Evolutionary conservation across 2,797 vertebrate species (phyloP).

Genomic region (Chrysocyon brachyurus): DNA sequence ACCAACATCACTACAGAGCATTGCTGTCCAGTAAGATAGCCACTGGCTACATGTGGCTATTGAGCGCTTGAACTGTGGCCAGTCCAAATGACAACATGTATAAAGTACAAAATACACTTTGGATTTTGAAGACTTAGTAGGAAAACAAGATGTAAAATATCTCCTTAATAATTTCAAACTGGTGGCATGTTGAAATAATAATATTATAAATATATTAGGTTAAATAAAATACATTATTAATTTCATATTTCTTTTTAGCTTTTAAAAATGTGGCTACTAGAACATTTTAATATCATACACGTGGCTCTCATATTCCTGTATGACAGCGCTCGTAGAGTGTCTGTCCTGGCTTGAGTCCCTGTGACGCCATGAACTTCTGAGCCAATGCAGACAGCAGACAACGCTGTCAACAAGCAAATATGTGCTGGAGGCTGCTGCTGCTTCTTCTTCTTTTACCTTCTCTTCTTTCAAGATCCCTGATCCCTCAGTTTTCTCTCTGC

Average conservation of each 20-base stretch:
- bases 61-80: neutral
- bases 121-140: neutral
- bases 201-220: neutral
- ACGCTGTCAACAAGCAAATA: neutral
- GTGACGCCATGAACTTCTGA: neutral
- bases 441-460: neutral
- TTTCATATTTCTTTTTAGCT: neutral
- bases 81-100: neutral
- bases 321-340: fast-evolving
- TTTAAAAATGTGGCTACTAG: neutral
- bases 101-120: neutral
- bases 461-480: neutral
- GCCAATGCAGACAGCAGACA: neutral
- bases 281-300: neutral
- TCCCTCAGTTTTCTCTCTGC: neutral
- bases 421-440: neutral
- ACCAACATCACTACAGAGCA: neutral
- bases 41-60: neutral
- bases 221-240: neutral
- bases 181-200: neutral
- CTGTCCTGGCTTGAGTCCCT: neutral
- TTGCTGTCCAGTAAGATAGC: neutral
- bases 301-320: neutral
- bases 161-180: neutral
- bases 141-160: neutral